A percentile compares a stretch with the other conserved stretches of the same genome.
phyloP scores from a whole-genome alignment of 2,888 invertebrate species.

The Meandrusa payeni region DNA sequence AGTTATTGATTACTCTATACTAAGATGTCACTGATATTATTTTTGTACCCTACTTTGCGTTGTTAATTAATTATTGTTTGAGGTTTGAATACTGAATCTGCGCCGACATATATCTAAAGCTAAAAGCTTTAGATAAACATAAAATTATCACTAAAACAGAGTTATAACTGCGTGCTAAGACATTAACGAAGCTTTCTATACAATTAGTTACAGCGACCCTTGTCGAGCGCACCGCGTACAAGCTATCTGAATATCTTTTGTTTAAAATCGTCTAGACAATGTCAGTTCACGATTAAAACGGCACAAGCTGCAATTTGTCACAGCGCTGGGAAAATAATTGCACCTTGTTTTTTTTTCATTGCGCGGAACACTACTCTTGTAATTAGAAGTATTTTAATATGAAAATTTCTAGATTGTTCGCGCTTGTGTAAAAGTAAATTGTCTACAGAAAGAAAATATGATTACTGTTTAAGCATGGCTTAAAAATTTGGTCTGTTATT shows the following conservation, averaged over 20 bases:
- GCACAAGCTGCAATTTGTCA: constrained; percentile 9
- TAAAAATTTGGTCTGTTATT: too few relatives aligned
- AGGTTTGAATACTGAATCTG: too few relatives aligned
- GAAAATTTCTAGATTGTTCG: neutral
- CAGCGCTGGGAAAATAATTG: constrained; percentile 1
- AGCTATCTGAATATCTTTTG: constrained; percentile 5
- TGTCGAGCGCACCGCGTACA: neutral
- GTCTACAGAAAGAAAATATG: too few relatives aligned
- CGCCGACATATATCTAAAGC: too few relatives aligned
- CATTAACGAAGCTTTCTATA: constrained; percentile 1
- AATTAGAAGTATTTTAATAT: neutral
- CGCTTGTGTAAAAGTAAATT: neutral
- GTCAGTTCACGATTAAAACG: constrained; percentile 4
- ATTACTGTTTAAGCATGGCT: too few relatives aligned
- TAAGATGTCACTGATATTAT: too few relatives aligned
- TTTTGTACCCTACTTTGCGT: too few relatives aligned
- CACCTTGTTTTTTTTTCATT: neutral
- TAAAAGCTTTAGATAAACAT: too few relatives aligned
- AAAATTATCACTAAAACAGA: too few relatives aligned
- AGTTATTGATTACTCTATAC: too few relatives aligned
- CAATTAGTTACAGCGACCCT: neutral
- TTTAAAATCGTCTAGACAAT: constrained; percentile 11
- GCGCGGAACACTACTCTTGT: neutral
- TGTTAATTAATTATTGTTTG: too few relatives aligned
- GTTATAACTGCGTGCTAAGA: neutral